Conservation (phyloP, 2,888 invertebrate genomes). For the Nephrotoma appendiculata region DNA sequence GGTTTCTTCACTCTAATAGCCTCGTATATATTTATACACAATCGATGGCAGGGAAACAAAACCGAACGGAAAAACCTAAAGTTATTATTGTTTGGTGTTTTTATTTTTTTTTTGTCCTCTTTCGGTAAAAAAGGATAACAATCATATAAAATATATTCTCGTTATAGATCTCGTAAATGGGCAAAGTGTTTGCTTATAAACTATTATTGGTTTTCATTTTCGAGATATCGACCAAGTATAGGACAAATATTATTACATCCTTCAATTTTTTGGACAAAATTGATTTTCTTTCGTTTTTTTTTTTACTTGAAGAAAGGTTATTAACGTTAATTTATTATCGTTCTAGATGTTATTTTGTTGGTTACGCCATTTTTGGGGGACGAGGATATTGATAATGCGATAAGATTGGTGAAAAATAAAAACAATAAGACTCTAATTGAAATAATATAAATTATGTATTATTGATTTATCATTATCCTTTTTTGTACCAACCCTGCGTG, state of each 20-base stretch:
- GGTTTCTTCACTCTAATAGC: neutral
- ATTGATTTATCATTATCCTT: neutral
- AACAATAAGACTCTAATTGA: neutral
- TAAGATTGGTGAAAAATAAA: neutral
- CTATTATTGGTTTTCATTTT: neutral
- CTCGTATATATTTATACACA: neutral
- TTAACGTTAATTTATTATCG: neutral
- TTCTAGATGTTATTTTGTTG: neutral
- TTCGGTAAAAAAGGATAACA: neutral
- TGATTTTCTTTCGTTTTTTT: neutral
- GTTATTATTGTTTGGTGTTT: neutral
- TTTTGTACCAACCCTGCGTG: neutral
- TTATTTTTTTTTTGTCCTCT: neutral
- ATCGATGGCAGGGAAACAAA: neutral
- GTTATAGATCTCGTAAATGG: neutral
- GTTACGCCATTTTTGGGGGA: no score
- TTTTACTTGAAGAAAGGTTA: neutral
- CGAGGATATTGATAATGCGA: neutral
- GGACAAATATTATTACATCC: neutral
- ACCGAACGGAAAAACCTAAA: neutral
- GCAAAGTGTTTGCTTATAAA: neutral
- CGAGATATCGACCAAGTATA: neutral
- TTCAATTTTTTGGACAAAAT: neutral
- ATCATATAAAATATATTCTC: neutral
- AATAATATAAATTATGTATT: neutral